phyloP scores from a whole-genome alignment of 2,888 invertebrate species.

The Dioctria linearis region DNA sequence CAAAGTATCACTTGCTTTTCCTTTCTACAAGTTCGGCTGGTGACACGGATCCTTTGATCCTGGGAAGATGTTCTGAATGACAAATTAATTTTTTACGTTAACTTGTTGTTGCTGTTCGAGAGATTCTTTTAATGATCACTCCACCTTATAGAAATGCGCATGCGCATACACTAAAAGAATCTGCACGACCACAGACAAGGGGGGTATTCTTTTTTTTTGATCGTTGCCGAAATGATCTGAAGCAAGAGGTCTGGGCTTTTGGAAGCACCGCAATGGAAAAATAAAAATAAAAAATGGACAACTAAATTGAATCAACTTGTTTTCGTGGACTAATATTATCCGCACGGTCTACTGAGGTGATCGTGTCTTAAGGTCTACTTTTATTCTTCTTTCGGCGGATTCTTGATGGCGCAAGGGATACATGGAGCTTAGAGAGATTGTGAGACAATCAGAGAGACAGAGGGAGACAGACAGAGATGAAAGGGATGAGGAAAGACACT shows the following conservation, averaged over 20 bases:
- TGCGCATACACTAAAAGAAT: background rate
- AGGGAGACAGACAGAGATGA: background rate
- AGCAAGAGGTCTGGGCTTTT: conserved; percentile 40
- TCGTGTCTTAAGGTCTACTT: conserved; percentile 8
- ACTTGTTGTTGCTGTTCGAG: conserved; percentile 52
- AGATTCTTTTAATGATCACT: conserved; percentile 53
- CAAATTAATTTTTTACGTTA: conserved; percentile 65
- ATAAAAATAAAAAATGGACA: conserved; percentile 51
- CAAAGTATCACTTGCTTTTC: conserved; percentile 12
- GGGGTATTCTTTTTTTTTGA: conserved; percentile 19
- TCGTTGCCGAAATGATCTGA: conserved; percentile 46
- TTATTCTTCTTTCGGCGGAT: conserved; percentile 25
- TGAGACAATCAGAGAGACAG: no score
- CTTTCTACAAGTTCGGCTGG: conserved; percentile 47
- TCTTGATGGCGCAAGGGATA: conserved; percentile 39
- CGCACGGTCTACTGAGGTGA: conserved; percentile 12
- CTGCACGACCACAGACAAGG: conserved; percentile 6
- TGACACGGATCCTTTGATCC: conserved; percentile 63
- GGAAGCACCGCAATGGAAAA: conserved; percentile 46
- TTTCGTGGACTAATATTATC: conserved; percentile 51
- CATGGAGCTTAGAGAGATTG: conserved; percentile 26
- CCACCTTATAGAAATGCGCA: conserved; percentile 34
- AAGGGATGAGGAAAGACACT: conserved; percentile 26
- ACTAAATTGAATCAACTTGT: conserved; percentile 59
- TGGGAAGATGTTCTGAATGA: conserved; percentile 67